A percentile compares a stretch with the other conserved stretches of the same genome.
Conservation (phyloP, 1,140 invertebrate genomes). For the Phortica variegata region DNA sequence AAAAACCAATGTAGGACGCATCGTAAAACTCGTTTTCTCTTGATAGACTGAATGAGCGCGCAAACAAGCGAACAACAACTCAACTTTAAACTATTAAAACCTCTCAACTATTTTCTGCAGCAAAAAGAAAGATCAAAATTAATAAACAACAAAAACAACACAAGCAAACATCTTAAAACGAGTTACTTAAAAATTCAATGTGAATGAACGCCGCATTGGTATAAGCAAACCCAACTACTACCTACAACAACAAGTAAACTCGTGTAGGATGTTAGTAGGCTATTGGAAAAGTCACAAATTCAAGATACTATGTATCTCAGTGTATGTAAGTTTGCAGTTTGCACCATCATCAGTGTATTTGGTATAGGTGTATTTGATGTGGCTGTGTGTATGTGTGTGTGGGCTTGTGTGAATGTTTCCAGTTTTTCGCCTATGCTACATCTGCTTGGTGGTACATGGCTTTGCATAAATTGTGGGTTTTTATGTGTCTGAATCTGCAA, state of each 20-base stretch:
- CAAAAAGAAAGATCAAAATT: no score
- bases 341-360: no score
- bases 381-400: constrained; percentile 24
- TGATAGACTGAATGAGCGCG: no score
- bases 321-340: constrained; percentile 5
- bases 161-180: no score
- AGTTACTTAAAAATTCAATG: no score
- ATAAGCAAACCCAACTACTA: background rate
- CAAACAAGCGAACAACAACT: no score
- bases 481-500: constrained; percentile 40
- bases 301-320: constrained; percentile 26
- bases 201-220: no score
- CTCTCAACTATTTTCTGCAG: no score
- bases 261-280: constrained; percentile 56
- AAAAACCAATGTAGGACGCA: constrained; percentile 14
- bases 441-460: constrained; percentile 5
- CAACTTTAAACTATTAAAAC: no score
- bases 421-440: constrained; percentile 25
- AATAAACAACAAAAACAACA: no score
- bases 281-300: constrained; percentile 56
- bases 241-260: constrained; percentile 10
- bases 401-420: constrained; percentile 39
- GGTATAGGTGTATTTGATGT: no score
- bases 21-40: no score
- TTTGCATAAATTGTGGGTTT: constrained; percentile 51